Percentiles rank a stretch among this genome's conserved stretches.
phyloP scores from a whole-genome alignment of 2,113 vertebrate genomes.

The Cyrtonyx montezumae region DNA sequence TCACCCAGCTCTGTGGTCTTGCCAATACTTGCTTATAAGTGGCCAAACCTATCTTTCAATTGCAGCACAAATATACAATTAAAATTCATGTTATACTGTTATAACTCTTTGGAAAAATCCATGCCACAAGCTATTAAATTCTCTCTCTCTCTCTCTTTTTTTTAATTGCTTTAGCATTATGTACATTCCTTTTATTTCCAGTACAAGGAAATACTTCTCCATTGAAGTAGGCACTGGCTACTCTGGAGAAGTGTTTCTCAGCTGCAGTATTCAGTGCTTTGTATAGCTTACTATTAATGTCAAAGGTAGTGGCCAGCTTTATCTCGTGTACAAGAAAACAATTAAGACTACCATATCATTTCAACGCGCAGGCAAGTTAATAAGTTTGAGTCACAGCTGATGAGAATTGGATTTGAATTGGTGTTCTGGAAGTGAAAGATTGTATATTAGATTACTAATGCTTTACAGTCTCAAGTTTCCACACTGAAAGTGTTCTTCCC shows the following conservation, averaged over 20 bases:
- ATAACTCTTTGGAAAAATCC: background rate
- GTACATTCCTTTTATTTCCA: background rate
- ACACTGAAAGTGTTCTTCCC: background rate
- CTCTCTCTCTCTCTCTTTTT: background rate
- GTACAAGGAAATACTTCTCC: background rate
- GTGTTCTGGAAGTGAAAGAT: background rate
- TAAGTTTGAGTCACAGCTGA: background rate
- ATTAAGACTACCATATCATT: background rate
- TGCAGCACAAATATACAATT: background rate
- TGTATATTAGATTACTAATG: slow-evolving; percentile 1
- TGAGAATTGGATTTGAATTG: background rate
- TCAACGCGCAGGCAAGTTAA: background rate
- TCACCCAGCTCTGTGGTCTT: background rate
- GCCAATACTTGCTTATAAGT: background rate
- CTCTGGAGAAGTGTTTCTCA: background rate
- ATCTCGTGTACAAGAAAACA: background rate
- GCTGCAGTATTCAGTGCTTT: background rate
- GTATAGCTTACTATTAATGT: background rate
- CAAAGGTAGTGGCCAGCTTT: background rate
- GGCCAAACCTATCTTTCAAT: background rate
- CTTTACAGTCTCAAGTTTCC: background rate
- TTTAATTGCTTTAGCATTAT: background rate
- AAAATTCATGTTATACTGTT: background rate
- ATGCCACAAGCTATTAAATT: background rate
- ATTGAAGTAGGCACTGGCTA: rapidly evolving